Evolutionary conservation across 2,888 invertebrate species (phyloP).

Genomic region (Trissolcus brochymenae): DNA sequence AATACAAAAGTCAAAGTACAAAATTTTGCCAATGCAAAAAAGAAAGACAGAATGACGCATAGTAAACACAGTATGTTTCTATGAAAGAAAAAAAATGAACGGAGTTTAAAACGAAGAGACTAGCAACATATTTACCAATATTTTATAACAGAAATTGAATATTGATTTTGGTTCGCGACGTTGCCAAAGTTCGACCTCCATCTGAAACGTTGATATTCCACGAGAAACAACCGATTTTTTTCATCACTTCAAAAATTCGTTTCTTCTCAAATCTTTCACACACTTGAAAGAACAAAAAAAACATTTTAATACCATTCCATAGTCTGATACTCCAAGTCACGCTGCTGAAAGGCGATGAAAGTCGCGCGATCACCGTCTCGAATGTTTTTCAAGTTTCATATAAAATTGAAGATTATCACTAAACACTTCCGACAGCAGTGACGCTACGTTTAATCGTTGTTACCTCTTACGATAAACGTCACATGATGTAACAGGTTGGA

Average conservation of each 20-base stretch:
- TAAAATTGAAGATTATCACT: too few species aligned
- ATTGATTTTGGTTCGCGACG: constrained; percentile 33
- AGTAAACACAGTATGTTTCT: too few species aligned
- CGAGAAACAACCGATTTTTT: neutral
- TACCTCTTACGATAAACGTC: too few species aligned
- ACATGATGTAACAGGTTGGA: too few species aligned
- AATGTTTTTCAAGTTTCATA: too few species aligned
- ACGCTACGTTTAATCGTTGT: too few species aligned
- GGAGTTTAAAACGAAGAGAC: neutral
- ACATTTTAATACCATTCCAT: too few species aligned
- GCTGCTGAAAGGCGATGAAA: too few species aligned
- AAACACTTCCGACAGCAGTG: too few species aligned
- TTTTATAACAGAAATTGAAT: constrained; percentile 30
- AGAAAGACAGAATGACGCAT: neutral
- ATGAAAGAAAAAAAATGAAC: neutral
- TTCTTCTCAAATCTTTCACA: neutral
- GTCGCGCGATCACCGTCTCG: too few species aligned
- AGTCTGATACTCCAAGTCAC: too few species aligned
- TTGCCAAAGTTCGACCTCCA: constrained; percentile 25
- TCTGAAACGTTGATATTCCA: too few species aligned
- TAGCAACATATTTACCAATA: neutral
- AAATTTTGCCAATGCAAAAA: neutral
- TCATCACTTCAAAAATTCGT: neutral
- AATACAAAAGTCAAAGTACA: neutral
- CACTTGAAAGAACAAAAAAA: neutral